Percentiles rank a stretch among this genome's conserved stretches.
Conservation (phyloP, 2,113 vertebrate genomes). For the Harpagus bidentatus region DNA sequence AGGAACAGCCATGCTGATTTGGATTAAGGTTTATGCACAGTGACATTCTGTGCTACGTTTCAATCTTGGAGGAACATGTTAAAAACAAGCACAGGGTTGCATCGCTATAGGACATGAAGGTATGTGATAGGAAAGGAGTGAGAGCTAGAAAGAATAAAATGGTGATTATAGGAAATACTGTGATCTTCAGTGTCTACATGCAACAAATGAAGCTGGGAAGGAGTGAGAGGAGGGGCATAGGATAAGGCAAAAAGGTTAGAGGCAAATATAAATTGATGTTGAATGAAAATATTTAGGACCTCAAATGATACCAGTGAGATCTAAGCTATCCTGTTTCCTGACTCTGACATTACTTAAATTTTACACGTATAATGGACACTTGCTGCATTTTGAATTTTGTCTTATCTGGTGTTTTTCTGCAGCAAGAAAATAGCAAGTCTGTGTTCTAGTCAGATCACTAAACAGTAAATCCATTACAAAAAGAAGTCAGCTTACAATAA, state of each 20-base stretch:
- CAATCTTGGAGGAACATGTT: not conserved
- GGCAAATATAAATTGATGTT: not conserved
- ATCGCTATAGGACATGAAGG: not conserved
- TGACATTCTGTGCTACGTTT: not conserved
- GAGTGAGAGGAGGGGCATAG: rapidly evolving
- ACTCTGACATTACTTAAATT: not conserved
- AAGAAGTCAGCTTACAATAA: not conserved
- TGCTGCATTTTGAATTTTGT: not conserved
- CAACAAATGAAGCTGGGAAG: not conserved
- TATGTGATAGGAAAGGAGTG: not conserved
- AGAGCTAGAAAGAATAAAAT: not conserved
- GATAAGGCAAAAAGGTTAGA: not conserved
- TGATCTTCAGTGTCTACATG: not conserved
- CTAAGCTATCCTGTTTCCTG: not conserved
- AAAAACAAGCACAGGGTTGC: rapidly evolving
- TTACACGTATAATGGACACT: not conserved
- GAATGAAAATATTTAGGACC: not conserved
- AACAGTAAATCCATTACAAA: not conserved
- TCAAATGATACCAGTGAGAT: not conserved
- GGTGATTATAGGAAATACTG: not conserved
- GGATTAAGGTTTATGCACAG: not conserved
- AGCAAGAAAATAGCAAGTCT: not conserved
- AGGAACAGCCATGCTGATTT: not conserved
- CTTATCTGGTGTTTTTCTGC: not conserved
- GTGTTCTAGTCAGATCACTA: not conserved